Conservation (phyloP, 2,797 vertebrate species). For the Fundulus diaphanus region DNA sequence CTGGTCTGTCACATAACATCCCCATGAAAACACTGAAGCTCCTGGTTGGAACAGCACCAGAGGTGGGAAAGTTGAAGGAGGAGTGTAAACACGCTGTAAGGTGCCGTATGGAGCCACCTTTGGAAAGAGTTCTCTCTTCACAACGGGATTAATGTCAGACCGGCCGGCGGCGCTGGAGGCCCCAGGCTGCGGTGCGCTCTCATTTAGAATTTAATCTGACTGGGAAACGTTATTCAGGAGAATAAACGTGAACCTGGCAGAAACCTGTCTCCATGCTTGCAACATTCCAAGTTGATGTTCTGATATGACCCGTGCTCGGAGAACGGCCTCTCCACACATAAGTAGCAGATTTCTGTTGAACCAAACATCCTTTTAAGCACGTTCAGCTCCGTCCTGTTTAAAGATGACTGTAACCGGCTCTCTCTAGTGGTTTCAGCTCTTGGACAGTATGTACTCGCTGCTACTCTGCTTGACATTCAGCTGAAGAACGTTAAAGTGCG, state of each 20-base stretch:
- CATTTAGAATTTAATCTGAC: neutral
- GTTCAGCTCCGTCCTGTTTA: neutral
- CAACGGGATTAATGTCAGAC: neutral
- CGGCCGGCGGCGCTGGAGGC: neutral
- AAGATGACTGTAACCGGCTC: neutral
- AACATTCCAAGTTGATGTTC: neutral
- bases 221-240: neutral
- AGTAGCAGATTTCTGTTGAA: neutral
- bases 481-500: neutral
- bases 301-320: neutral
- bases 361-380: neutral
- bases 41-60: too few species aligned
- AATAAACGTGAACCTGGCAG: too few species aligned
- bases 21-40: too few species aligned
- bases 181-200: too few species aligned
- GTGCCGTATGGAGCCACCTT: too few species aligned
- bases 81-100: too few species aligned
- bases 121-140: too few species aligned
- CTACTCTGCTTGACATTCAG: constrained; percentile 1
- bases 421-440: neutral
- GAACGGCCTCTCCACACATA: neutral
- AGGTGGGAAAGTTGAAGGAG: too few species aligned
- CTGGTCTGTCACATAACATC: too few species aligned
- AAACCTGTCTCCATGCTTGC: neutral
- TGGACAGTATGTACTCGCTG: neutral